Percentiles rank a stretch among this genome's conserved stretches.
Conservation (phyloP, 1,140 invertebrate genomes). For the Brachystomella parvula region DNA sequence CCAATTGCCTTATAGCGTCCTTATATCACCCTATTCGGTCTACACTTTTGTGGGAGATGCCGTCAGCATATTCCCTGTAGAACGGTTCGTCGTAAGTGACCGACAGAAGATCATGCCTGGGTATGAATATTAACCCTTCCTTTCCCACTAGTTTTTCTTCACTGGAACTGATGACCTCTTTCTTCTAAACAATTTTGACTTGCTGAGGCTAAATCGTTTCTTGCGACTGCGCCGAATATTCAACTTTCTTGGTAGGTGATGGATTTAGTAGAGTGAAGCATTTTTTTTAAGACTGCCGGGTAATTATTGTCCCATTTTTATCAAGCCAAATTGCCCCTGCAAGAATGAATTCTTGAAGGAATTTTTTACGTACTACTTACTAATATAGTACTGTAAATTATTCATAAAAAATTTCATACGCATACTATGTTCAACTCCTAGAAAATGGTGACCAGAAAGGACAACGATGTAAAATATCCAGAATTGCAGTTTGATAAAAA, state of each 20-base stretch:
- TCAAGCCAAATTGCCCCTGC: too few species aligned
- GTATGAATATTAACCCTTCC: background rate
- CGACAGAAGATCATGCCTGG: background rate
- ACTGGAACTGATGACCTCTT: constrained; percentile 6
- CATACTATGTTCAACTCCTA: too few species aligned
- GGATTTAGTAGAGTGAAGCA: background rate
- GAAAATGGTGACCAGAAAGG: too few species aligned
- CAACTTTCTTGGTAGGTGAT: constrained; percentile 18
- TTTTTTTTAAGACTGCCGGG: too few species aligned
- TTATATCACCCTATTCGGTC: constrained; percentile 13
- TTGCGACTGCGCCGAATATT: constrained; percentile 6
- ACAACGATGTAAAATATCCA: too few species aligned
- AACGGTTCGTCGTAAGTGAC: constrained; percentile 14
- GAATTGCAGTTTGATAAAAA: too few species aligned
- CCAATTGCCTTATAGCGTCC: background rate
- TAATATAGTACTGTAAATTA: too few species aligned
- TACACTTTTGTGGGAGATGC: constrained; percentile 14
- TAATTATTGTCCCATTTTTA: too few species aligned
- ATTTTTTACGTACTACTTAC: too few species aligned
- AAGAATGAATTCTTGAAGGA: too few species aligned
- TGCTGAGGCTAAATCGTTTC: constrained; percentile 21
- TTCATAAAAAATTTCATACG: too few species aligned
- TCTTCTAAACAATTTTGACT: constrained; percentile 9
- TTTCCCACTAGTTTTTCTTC: background rate
- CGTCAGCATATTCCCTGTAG: constrained; percentile 17